Evolutionary conservation across 2,888 invertebrate species (phyloP).

Genomic region (Ophioninae sp.): DNA sequence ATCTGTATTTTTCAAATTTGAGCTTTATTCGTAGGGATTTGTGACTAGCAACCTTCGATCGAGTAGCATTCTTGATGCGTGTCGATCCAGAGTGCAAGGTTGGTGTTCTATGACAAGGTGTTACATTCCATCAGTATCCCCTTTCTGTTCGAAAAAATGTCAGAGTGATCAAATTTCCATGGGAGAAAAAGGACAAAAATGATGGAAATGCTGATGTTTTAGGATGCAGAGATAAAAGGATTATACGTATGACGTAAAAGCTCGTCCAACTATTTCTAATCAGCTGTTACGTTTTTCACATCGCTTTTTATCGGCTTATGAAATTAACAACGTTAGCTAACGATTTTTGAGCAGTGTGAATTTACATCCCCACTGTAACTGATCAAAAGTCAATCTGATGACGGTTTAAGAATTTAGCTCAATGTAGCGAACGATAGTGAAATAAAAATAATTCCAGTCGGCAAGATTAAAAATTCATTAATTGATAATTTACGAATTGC

Average conservation of each 20-base stretch:
- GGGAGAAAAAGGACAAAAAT: not conserved
- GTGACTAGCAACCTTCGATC: slow-evolving; percentile 21
- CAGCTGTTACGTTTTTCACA: not conserved
- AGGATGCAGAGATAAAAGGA: not conserved
- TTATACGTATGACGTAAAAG: slow-evolving; percentile 33
- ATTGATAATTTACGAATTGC: not conserved
- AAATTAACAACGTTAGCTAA: not conserved
- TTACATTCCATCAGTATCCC: slow-evolving; percentile 52
- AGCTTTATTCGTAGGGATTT: slow-evolving; percentile 20
- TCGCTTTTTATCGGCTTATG: slow-evolving; percentile 27
- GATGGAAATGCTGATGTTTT: not conserved
- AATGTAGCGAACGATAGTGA: not conserved
- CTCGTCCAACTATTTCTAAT: slow-evolving; percentile 42
- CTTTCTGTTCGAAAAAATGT: slow-evolving; percentile 35
- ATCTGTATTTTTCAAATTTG: not conserved
- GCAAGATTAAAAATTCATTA: not conserved
- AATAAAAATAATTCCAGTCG: not conserved
- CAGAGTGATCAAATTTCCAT: slow-evolving; percentile 41
- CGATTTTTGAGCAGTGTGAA: not conserved
- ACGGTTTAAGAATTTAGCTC: not conserved
- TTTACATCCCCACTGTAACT: not conserved
- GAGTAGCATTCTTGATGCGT: slow-evolving; percentile 41
- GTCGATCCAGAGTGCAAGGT: slow-evolving; percentile 1
- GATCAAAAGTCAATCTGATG: not conserved
- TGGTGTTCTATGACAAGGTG: slow-evolving; percentile 11